These are phyloP conservation scores for Hapalemur alaotrensis DNA, from an alignment of 2,797 vertebrate species.

Conservation along the genomic window DNA sequence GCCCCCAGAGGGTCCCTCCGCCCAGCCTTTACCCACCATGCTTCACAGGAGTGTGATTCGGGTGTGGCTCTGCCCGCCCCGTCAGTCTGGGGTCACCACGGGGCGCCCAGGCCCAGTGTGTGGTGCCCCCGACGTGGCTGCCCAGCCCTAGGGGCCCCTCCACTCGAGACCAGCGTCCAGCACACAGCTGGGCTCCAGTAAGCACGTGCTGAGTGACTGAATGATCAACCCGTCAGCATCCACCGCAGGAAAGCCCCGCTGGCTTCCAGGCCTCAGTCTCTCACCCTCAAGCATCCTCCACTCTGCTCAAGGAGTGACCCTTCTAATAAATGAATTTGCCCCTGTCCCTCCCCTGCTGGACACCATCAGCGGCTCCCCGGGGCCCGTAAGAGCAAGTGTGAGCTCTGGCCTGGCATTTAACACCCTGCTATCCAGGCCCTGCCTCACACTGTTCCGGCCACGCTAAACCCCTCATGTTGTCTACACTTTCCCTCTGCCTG, in stretches of 20 bases:
- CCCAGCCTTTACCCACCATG: neutral
- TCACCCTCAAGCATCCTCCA: neutral
- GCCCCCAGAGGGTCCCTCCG: neutral
- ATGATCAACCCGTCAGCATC: accelerated
- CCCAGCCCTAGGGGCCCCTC: neutral
- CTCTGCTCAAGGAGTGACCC: neutral
- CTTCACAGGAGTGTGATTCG: neutral
- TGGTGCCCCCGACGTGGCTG: neutral
- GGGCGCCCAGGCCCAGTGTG: neutral
- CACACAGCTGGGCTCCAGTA: neutral
- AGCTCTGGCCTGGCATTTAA: neutral
- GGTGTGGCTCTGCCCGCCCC: neutral
- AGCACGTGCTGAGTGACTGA: neutral
- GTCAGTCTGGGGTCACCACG: neutral
- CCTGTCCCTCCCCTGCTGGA: neutral
- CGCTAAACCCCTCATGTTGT: neutral
- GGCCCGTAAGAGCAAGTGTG: neutral
- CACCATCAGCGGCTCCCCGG: neutral
- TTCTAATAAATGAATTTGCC: neutral
- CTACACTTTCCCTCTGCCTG: neutral
- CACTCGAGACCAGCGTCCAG: neutral
- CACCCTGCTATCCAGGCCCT: neutral
- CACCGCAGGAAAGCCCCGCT: neutral
- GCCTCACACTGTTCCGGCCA: neutral
- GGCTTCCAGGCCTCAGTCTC: neutral